phyloP scores from a whole-genome alignment of 1,140 invertebrate species.

The Antheraea pernyi region DNA sequence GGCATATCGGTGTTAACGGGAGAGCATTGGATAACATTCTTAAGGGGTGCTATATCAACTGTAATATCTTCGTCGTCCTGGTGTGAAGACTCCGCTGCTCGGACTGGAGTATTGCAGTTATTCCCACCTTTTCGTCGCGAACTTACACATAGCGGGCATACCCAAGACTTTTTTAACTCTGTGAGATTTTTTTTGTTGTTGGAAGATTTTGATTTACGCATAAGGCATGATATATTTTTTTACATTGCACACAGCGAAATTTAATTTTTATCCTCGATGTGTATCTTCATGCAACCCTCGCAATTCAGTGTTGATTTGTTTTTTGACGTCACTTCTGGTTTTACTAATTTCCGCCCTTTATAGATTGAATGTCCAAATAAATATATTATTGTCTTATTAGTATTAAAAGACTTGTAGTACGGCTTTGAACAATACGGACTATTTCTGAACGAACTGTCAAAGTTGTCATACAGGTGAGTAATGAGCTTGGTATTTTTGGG shows the following conservation, averaged over 20 bases:
- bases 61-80: neutral
- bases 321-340: too few species aligned
- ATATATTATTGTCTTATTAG: too few species aligned
- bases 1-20: neutral
- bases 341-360: too few species aligned
- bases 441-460: too few species aligned
- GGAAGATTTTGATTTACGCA: constrained; percentile 22
- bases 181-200: constrained; percentile 4
- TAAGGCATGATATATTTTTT: constrained; percentile 20
- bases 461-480: too few species aligned
- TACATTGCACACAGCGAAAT: constrained; percentile 13
- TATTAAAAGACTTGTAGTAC: too few species aligned
- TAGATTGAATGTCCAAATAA: too few species aligned
- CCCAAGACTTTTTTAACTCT: constrained; percentile 21
- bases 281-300: neutral
- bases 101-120: constrained; percentile 27
- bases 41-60: neutral
- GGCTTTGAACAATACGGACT: too few species aligned
- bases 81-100: neutral
- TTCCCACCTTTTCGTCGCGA: constrained; percentile 22
- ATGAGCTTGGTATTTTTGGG: neutral
- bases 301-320: neutral
- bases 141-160: constrained; percentile 23
- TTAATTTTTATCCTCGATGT: neutral
- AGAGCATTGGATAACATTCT: neutral